These are phyloP conservation scores for Dunckerocampus dactyliophorus DNA, from an alignment of 2,113 vertebrate genomes.

Conservation along the genomic window DNA sequence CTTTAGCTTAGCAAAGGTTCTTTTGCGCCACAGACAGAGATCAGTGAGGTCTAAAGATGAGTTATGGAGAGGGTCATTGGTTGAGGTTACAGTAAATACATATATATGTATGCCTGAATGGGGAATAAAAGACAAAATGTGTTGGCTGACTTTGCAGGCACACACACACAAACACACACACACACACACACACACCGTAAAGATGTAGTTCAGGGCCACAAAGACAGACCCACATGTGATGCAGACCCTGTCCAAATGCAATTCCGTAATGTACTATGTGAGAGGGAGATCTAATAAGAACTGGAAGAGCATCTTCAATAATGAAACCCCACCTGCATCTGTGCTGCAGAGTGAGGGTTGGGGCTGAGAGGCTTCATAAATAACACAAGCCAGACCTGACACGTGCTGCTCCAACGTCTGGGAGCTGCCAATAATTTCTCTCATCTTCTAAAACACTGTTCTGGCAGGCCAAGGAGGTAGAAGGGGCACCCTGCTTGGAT, in stretches of 20 bases:
- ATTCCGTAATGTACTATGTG: conserved; percentile 72
- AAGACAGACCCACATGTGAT: conserved; percentile 32
- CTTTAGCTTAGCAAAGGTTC: background rate
- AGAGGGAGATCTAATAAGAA: conserved; percentile 69
- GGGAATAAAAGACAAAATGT: conserved; percentile 19
- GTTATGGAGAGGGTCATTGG: conserved; percentile 4
- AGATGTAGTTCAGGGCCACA: conserved; percentile 28
- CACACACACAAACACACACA: too few relatives aligned
- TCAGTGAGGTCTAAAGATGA: conserved; percentile 31
- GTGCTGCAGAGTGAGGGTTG: conserved; percentile 50
- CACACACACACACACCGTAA: conserved; percentile 8
- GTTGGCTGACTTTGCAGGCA: conserved; percentile 14
- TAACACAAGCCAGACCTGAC: conserved; percentile 61
- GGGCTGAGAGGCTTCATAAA: conserved; percentile 63
- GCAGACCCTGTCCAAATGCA: conserved; percentile 60
- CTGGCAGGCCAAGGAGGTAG: conserved; percentile 23
- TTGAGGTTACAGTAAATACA: conserved; percentile 15
- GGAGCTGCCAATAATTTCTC: conserved; percentile 61
- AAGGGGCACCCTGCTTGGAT: conserved; percentile 26
- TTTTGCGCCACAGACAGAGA: conserved; percentile 8
- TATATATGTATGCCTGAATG: conserved; percentile 28
- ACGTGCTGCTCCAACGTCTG: conserved; percentile 55
- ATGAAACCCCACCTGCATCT: conserved; percentile 67
- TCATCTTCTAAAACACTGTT: conserved; percentile 55
- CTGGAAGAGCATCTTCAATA: conserved; percentile 68